Conservation (phyloP, 2,113 vertebrate species). For the Lepisosteus osseus region DNA sequence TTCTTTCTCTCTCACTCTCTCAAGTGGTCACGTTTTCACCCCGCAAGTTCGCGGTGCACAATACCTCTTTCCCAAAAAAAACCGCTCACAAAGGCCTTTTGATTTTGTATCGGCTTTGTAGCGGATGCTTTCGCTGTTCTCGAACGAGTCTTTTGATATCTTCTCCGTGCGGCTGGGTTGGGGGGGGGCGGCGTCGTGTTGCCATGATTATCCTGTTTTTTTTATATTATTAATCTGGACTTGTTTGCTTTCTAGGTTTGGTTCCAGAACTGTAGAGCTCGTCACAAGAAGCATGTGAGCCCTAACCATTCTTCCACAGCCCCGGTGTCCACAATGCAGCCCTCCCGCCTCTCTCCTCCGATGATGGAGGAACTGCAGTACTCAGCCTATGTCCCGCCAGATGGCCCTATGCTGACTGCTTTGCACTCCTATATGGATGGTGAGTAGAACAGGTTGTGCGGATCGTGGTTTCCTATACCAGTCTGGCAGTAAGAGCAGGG, state of each 20-base stretch:
- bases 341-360: conserved; percentile 77
- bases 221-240: not conserved
- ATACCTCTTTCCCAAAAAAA: not conserved
- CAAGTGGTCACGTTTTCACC: not conserved
- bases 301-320: conserved; percentile 78
- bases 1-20: not conserved
- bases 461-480: no score
- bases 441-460: conserved; percentile 52
- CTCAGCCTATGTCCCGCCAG: conserved; percentile 77
- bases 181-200: not conserved
- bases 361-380: conserved; percentile 87
- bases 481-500: no score
- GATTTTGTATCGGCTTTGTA: not conserved
- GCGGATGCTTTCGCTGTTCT: no score
- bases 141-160: no score
- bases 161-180: not conserved
- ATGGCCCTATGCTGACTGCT: conserved; percentile 82
- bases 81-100: not conserved
- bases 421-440: conserved; percentile 91
- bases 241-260: conserved; percentile 75
- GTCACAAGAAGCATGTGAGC: conserved; percentile 92
- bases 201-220: not conserved
- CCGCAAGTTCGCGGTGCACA: not conserved
- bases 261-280: conserved; percentile 95
- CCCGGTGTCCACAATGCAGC: conserved; percentile 73